Conservation (phyloP, 92 coral and sea anemone species). For the Paragorgia papillata region DNA sequence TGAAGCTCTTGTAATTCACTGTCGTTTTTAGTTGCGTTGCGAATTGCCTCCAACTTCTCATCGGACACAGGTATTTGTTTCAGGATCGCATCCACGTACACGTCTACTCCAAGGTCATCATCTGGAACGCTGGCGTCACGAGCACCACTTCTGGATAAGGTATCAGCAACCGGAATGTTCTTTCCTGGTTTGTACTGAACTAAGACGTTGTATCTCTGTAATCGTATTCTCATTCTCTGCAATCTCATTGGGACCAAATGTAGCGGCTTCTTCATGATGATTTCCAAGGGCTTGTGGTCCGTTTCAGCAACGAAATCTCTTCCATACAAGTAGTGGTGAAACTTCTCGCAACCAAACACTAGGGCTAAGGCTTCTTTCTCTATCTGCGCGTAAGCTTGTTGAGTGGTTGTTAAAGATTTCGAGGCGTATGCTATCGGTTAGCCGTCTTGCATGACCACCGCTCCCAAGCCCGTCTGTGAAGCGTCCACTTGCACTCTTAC, state of each 20-base stretch:
- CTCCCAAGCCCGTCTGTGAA: not conserved
- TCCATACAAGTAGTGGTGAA: constrained; percentile 49
- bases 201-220: constrained; percentile 48
- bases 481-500: not conserved
- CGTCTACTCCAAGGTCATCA: constrained; percentile 51
- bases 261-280: too few relatives aligned
- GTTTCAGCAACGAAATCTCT: too few relatives aligned
- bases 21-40: constrained; percentile 46
- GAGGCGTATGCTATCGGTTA: constrained; percentile 45
- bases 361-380: constrained; percentile 15
- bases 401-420: constrained; percentile 41
- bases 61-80: constrained; percentile 51
- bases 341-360: constrained; percentile 52
- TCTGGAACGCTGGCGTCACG: constrained; percentile 29
- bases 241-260: constrained; percentile 48
- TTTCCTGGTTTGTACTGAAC: constrained; percentile 51
- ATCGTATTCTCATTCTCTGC: constrained; percentile 45
- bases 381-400: constrained; percentile 55
- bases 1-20: constrained; percentile 28
- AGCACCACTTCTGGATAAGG: constrained; percentile 54
- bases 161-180: constrained; percentile 53
- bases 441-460: not conserved
- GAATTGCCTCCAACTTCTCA: constrained; percentile 47
- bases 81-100: constrained; percentile 49
- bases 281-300: too few relatives aligned